Evolutionary conservation across 2,113 vertebrate species (phyloP), one percentile per base, ranked within the genome.

Genomic region (Sapajus apella): DNA sequence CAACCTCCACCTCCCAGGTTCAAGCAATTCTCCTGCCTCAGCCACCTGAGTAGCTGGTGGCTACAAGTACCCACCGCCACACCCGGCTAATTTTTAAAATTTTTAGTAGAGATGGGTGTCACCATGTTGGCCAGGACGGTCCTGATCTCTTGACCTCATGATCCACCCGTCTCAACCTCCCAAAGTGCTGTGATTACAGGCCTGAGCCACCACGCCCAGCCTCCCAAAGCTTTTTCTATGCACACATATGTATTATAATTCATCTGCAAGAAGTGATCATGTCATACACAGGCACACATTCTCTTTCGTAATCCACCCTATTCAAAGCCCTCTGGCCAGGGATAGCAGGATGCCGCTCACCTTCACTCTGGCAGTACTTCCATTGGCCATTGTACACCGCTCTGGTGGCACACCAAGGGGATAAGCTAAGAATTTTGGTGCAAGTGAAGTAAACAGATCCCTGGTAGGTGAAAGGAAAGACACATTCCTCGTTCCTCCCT

Each of bases 401-500:
- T 81, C 35, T 66, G 79, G 91, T 91, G 0, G 92, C 81, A n/a
- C 95, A 95, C 92, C 91, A 97, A 4, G 82, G 56, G 11, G 3
- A 61, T 18, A 96, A 6, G 82, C 72, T 91, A 3, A 73, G 64
- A 43, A 1, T 25, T 56, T 14, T 76, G 85, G 37, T 95, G 66
- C 94, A 96, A 14, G 77, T 88, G 56, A 95, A 96, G 87, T 91
- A 85, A 43, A 47, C 4, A 9, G 18, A 47, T 8, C 72, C 77
- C 80, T 91, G 85, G 72, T 93, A 97, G 81, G 4, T 30, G 70
- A 97, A 95, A 47, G 89, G 94, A 30, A 97, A 97, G 21, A 96
- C 43, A 11, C 95, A 97, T 0, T 23, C 2, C 3, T 75, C 81
- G 12, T 64, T 66, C 3, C 2, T 37, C 21, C n/a, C 96, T 97